Evolutionary conservation across 2,888 invertebrate genomes (phyloP).

Genomic region (Hirudinaria manillensis): DNA sequence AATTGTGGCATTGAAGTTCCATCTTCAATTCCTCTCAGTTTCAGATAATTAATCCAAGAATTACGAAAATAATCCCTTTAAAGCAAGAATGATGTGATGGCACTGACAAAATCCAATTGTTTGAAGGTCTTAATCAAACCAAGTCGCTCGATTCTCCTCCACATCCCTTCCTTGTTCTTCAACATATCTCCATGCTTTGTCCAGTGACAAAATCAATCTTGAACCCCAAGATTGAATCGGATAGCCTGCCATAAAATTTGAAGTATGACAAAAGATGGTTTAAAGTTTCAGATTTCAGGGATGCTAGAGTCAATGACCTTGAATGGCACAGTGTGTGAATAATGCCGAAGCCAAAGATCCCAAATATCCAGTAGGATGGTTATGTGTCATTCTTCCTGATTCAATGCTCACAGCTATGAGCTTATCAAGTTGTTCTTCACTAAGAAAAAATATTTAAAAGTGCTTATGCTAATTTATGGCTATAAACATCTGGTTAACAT

Average conservation of each 20-base stretch:
- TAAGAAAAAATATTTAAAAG: conserved; percentile 14
- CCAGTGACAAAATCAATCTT: conserved; percentile 43
- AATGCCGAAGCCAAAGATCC: conserved; percentile 49
- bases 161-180: conserved; percentile 40
- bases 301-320: conserved; percentile 40
- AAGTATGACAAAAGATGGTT: background rate
- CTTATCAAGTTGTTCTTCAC: conserved; percentile 44
- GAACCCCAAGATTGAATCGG: conserved; percentile 47
- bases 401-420: conserved; percentile 50
- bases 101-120: background rate
- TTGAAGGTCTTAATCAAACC: conserved; percentile 40
- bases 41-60: conserved; percentile 47
- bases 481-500: conserved; percentile 1
- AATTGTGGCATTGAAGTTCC: conserved; percentile 45
- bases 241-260: conserved; percentile 39
- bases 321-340: conserved; percentile 49
- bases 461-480: background rate
- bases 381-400: conserved; percentile 52
- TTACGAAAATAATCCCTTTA: conserved; percentile 46
- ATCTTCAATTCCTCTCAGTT: conserved; percentile 42
- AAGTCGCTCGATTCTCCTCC: conserved; percentile 44
- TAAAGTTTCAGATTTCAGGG: background rate
- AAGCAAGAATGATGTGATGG: background rate
- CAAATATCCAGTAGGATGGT: conserved; percentile 49
- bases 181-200: conserved; percentile 45